Conservation (phyloP, 2,888 invertebrate species). For the Carabus problematicus region DNA sequence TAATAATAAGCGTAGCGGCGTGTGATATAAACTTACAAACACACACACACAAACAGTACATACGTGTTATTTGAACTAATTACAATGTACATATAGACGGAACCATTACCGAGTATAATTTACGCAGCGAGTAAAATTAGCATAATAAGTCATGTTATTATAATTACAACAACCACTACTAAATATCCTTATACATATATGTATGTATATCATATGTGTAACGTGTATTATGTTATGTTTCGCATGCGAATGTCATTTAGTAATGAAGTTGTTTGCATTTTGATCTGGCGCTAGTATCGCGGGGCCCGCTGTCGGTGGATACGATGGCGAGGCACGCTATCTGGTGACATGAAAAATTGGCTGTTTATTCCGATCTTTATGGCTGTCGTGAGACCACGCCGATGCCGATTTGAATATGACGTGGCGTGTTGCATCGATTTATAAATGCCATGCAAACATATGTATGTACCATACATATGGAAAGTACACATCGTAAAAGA, state of each 20-base stretch:
- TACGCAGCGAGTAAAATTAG: constrained; percentile 39
- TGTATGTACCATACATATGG: not conserved
- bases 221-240: constrained; percentile 41
- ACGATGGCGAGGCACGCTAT: constrained; percentile 32
- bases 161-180: constrained; percentile 31
- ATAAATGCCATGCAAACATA: not conserved
- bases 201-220: not conserved
- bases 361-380: constrained; percentile 43
- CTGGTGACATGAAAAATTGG: constrained; percentile 42
- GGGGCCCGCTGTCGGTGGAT: not conserved
- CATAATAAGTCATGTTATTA: constrained; percentile 43
- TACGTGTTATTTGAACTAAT: constrained; percentile 38
- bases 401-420: constrained; percentile 14
- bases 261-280: constrained; percentile 53
- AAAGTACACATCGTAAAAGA: not conserved
- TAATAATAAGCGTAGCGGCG: not conserved
- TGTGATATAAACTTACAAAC: not conserved
- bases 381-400: constrained; percentile 32
- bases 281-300: constrained; percentile 29
- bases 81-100: constrained; percentile 41
- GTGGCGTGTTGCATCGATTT: constrained; percentile 10
- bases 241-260: constrained; percentile 53
- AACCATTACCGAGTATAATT: constrained; percentile 31
- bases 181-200: constrained; percentile 1
- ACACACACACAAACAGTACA: constrained; percentile 3